phyloP scores from a whole-genome alignment of 2,888 invertebrate genomes.

The Didymodactylos carnosus region DNA sequence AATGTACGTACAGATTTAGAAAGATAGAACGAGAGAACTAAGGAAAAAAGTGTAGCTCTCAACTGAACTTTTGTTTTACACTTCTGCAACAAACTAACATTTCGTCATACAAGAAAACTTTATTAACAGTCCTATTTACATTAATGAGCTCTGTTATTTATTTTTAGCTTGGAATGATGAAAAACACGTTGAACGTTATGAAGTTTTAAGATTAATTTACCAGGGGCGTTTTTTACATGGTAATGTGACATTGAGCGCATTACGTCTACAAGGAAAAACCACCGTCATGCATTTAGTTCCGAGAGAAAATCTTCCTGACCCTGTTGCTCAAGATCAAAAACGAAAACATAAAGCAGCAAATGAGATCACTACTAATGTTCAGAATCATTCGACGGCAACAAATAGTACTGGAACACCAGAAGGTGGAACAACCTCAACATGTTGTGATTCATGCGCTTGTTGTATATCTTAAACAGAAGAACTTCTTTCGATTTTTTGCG shows the following conservation, averaged over 20 bases:
- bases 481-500: too few relatives aligned
- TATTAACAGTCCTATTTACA: neutral
- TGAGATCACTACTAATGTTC: too few relatives aligned
- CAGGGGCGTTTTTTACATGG: conserved; percentile 98
- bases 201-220: conserved; percentile 93
- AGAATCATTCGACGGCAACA: too few relatives aligned
- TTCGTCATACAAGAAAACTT: too few relatives aligned
- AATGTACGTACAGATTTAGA: too few relatives aligned
- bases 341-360: neutral
- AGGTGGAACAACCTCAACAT: too few relatives aligned
- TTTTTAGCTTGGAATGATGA: conserved; percentile 79
- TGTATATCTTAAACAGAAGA: too few relatives aligned
- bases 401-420: too few relatives aligned
- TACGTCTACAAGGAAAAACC: conserved; percentile 86
- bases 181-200: conserved; percentile 39
- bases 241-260: conserved; percentile 83
- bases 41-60: neutral
- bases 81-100: too few relatives aligned
- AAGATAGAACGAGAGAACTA: too few relatives aligned
- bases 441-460: too few relatives aligned
- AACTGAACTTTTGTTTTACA: too few relatives aligned
- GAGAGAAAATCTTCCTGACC: conserved; percentile 93
- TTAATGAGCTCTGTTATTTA: conserved; percentile 12
- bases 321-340: conserved; percentile 29
- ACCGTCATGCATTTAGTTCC: conserved; percentile 99